Evolutionary conservation across 2,888 invertebrate genomes (phyloP).

Genomic region (Drosophila borborema): DNA sequence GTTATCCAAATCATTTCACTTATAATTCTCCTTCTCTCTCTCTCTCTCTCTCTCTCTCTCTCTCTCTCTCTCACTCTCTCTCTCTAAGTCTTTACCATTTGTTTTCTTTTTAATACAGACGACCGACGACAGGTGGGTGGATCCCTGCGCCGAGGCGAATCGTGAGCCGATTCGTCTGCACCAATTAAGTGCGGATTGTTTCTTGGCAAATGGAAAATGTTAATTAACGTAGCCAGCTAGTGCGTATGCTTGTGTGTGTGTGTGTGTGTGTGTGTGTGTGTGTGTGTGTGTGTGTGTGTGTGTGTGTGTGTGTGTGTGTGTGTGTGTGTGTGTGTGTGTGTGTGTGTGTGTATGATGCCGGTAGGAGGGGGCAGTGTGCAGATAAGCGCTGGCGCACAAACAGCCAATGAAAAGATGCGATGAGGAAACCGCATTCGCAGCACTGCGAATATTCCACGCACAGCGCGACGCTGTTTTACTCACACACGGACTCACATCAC

Average conservation of each 20-base stretch:
- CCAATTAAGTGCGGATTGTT: constrained; percentile 68
- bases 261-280: no score
- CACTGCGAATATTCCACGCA: constrained; percentile 62
- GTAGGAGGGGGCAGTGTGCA: constrained; percentile 1
- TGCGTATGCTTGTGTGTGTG: no score
- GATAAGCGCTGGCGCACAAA: constrained; percentile 55
- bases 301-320: no score
- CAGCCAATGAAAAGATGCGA: constrained; percentile 75
- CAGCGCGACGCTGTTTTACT: constrained; percentile 31
- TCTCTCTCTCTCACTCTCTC: no score
- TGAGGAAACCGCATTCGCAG: constrained; percentile 41
- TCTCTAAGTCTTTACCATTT: neutral
- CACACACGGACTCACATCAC: neutral
- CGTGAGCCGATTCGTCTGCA: constrained; percentile 30
- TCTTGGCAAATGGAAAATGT: constrained; percentile 50
- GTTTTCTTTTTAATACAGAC: neutral
- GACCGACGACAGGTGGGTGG: constrained; percentile 1
- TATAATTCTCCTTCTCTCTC: neutral
- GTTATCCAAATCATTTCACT: neutral
- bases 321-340: no score
- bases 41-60: neutral
- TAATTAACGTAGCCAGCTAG: constrained; percentile 62
- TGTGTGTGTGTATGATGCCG: no score
- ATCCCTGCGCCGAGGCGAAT: neutral
- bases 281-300: no score